Percentiles rank a stretch among this genome's conserved stretches.
Evolutionary conservation across 92 coral and sea anemone genomes (phyloP).

Genomic region (Siderastrea siderea): DNA sequence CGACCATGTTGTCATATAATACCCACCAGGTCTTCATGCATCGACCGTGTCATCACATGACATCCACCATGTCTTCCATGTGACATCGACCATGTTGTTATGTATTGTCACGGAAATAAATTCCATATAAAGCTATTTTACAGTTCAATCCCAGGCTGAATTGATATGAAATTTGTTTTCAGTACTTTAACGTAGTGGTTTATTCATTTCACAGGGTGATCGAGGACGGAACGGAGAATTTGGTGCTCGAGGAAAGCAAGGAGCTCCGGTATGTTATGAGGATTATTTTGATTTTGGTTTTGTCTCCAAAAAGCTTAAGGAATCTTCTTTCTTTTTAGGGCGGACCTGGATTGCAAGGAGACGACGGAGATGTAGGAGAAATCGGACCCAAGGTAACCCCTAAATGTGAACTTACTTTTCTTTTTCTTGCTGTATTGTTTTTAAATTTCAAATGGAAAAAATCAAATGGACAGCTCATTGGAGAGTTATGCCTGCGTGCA

Average conservation of each 20-base stretch:
- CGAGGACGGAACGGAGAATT: conserved; percentile 9
- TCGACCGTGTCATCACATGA: too few species aligned
- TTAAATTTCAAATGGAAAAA: too few species aligned
- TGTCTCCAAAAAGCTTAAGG: neutral
- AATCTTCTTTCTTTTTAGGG: neutral
- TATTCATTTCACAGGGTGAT: conserved; percentile 53
- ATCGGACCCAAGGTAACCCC: conserved; percentile 58
- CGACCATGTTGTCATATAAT: too few species aligned
- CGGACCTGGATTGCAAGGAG: conserved; percentile 42
- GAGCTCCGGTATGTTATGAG: neutral
- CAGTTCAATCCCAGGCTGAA: neutral
- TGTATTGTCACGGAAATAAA: too few species aligned
- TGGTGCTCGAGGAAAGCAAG: conserved; percentile 13
- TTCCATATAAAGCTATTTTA: too few species aligned
- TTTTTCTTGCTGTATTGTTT: too few species aligned
- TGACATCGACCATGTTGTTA: too few species aligned
- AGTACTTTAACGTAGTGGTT: neutral
- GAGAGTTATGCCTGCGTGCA: too few species aligned
- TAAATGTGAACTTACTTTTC: neutral
- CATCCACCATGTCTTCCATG: too few species aligned
- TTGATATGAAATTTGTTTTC: neutral
- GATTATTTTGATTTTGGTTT: neutral
- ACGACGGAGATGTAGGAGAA: conserved; percentile 35
- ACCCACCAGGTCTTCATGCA: too few species aligned
- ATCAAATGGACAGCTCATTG: too few species aligned